phyloP scores from a whole-genome alignment of 2,888 invertebrate species.

The Meloe dianella region DNA sequence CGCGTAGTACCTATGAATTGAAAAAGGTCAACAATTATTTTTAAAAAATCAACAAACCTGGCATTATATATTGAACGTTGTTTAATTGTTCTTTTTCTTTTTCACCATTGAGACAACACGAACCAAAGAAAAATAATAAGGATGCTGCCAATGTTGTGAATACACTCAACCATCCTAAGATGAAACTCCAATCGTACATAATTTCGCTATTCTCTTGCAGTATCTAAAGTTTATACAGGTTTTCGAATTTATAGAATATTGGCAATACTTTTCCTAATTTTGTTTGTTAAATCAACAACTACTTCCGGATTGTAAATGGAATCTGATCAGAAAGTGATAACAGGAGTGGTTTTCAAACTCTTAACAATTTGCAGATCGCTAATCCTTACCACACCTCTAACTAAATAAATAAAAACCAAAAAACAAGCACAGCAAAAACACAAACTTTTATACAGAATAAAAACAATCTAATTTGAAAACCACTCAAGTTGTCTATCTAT shows the following conservation, averaged over 20 bases:
- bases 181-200: conserved; percentile 86
- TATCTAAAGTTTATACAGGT: conserved; percentile 61
- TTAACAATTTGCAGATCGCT: neutral
- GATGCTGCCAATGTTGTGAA: conserved; percentile 76
- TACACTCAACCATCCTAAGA: conserved; percentile 83
- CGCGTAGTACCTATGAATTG: conserved; percentile 74
- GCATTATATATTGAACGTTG: conserved; percentile 89
- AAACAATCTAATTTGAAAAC: neutral
- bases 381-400: neutral
- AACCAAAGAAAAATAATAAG: conserved; percentile 79
- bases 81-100: conserved; percentile 74
- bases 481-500: neutral
- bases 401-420: neutral
- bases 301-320: neutral
- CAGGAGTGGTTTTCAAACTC: neutral
- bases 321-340: neutral
- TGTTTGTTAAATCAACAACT: neutral
- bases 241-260: neutral
- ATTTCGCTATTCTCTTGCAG: conserved; percentile 75
- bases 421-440: neutral
- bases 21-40: conserved; percentile 12
- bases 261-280: neutral
- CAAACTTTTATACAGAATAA: neutral
- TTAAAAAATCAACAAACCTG: conserved; percentile 64
- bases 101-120: conserved; percentile 79